Conservation (phyloP, 2,113 vertebrate genomes). For the Xiphophorus maculatus region DNA sequence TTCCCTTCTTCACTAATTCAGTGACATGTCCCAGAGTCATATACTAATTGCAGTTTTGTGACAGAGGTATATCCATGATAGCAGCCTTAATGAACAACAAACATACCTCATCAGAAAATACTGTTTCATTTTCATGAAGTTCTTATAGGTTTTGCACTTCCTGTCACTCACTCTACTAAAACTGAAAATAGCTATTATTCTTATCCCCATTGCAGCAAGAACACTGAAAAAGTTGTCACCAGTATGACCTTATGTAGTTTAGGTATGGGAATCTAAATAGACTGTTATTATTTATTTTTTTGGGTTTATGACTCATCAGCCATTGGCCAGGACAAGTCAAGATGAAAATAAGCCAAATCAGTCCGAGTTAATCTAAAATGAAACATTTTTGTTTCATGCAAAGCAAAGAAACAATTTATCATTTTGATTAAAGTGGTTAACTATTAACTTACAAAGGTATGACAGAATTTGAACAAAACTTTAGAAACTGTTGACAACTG, state of each 20-base stretch:
- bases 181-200: background rate
- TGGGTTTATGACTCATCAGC: background rate
- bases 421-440: background rate
- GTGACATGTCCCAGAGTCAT: background rate
- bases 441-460: constrained; percentile 16
- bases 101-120: background rate
- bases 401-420: constrained; percentile 13
- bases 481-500: constrained; percentile 45
- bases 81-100: background rate
- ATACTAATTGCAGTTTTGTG: background rate
- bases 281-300: background rate
- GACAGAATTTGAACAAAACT: constrained; percentile 36
- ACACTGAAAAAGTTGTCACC: background rate
- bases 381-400: background rate
- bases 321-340: background rate
- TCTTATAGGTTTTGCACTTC: background rate
- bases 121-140: background rate
- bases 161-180: background rate
- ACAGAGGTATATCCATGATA: background rate
- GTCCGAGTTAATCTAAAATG: background rate
- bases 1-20: background rate
- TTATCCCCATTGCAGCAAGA: background rate
- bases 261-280: background rate
- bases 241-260: background rate
- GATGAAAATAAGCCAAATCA: background rate